Percentiles rank a stretch among this genome's conserved stretches.
phyloP scores from a whole-genome alignment of 1,140 invertebrate genomes.

The Homarus americanus region DNA sequence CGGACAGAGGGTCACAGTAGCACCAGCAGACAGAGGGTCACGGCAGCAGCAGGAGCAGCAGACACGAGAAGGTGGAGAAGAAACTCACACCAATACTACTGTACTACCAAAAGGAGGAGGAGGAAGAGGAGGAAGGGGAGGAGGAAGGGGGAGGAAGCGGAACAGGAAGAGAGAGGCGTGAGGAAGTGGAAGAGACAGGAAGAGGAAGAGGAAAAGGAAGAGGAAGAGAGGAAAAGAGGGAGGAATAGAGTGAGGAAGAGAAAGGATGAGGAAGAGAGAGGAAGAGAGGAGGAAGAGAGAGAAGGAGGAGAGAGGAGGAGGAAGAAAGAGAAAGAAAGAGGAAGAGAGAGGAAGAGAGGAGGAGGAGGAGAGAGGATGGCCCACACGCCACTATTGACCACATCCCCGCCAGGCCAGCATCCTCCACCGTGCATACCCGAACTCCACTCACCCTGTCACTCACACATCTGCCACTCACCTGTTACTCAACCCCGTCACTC shows the following conservation, averaged over 20 bases:
- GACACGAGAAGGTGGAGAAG: no score
- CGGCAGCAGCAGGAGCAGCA: no score
- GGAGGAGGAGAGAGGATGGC: not conserved
- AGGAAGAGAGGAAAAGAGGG: conserved; percentile 28
- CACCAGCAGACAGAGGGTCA: no score
- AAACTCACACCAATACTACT: no score
- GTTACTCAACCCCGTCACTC: no score
- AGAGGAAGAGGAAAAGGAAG: not conserved
- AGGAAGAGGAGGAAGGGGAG: not conserved
- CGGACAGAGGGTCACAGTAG: no score
- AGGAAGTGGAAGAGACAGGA: not conserved
- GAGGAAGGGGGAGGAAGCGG: not conserved
- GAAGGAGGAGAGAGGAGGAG: not conserved
- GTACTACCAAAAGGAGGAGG: not conserved
- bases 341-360: conserved; percentile 7
- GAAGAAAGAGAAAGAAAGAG: conserved; percentile 19
- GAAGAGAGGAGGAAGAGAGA: not conserved
- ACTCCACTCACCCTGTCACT: no score
- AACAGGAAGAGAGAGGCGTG: not conserved
- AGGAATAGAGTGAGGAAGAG: not conserved
- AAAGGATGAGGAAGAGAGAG: not conserved
- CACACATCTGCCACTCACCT: no score
- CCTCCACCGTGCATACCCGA: no score
- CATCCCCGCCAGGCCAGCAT: no score
- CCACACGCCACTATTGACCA: no score